These are phyloP conservation scores for Sparus aurata DNA, from an alignment of 2,797 vertebrate genomes.

Conservation along the genomic window DNA sequence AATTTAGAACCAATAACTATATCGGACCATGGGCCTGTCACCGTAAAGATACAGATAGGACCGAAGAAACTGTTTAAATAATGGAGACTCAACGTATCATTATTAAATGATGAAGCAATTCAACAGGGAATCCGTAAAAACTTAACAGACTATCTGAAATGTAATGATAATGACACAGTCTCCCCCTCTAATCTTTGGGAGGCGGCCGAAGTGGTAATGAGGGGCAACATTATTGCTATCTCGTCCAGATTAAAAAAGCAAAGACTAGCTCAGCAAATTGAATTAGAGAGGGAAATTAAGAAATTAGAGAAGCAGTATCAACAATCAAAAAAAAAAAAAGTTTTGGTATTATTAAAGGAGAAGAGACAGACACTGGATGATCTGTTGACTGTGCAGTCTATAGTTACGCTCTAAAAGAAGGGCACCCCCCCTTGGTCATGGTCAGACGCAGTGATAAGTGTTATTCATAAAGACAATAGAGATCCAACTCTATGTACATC, in stretches of 20 bases:
- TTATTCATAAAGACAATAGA: too few relatives aligned
- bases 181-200: not conserved
- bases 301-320: not conserved
- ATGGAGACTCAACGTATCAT: too few relatives aligned
- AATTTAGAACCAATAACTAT: too few relatives aligned
- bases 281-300: slow-evolving; percentile 2
- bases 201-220: slow-evolving; percentile 14
- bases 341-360: slow-evolving; percentile 21
- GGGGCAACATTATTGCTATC: slow-evolving; percentile 7
- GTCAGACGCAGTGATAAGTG: too few relatives aligned
- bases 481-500: too few relatives aligned
- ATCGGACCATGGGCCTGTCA: too few relatives aligned
- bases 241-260: not conserved
- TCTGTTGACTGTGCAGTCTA: slow-evolving; percentile 7
- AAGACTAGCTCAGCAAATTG: not conserved
- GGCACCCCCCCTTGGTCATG: too few relatives aligned
- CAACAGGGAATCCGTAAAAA: not conserved
- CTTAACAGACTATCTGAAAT: not conserved
- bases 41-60: too few relatives aligned
- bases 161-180: not conserved
- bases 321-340: not conserved
- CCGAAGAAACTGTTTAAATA: too few relatives aligned
- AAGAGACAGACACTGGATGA: slow-evolving; percentile 39
- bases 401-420: too few relatives aligned
- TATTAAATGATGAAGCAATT: not conserved